These are phyloP conservation scores for Aradophagus sp. DNA, from an alignment of 1,140 invertebrate genomes.

Conservation along the genomic window DNA sequence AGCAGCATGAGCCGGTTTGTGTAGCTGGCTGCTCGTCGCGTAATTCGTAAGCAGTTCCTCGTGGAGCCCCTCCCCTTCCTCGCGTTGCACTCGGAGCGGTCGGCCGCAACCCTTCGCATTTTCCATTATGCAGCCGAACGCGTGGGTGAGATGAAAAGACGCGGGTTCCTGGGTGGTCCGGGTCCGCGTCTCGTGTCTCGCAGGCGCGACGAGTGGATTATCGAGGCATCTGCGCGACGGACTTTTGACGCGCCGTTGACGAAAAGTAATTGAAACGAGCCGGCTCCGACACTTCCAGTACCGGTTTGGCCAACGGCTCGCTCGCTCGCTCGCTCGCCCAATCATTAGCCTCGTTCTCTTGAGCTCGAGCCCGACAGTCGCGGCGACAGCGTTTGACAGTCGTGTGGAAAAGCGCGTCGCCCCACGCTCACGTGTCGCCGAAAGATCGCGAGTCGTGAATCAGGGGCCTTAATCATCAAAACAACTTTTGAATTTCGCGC, in stretches of 20 bases:
- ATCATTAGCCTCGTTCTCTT: slow-evolving; percentile 24
- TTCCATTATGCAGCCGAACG: slow-evolving; percentile 57
- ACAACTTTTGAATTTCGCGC: too few species aligned
- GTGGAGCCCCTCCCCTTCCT: slow-evolving; percentile 26
- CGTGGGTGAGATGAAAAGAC: slow-evolving; percentile 61
- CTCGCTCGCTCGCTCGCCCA: too few species aligned
- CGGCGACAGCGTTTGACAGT: too few species aligned
- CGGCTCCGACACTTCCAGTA: slow-evolving; percentile 15
- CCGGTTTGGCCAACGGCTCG: too few species aligned
- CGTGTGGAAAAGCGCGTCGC: too few species aligned
- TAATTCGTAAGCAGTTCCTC: slow-evolving; percentile 73
- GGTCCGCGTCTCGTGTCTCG: slow-evolving; percentile 22
- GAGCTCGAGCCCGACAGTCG: not conserved
- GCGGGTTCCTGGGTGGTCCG: slow-evolving; percentile 53
- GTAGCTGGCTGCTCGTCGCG: slow-evolving; percentile 63
- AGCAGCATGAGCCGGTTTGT: slow-evolving; percentile 70
- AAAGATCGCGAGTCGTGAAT: too few species aligned
- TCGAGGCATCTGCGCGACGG: slow-evolving; percentile 41
- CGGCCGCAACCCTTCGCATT: slow-evolving; percentile 11
- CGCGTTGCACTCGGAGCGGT: not conserved
- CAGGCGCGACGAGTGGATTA: slow-evolving; percentile 21
- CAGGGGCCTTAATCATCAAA: too few species aligned
- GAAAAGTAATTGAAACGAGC: slow-evolving; percentile 51
- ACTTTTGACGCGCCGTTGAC: slow-evolving; percentile 47
- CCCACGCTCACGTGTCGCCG: too few species aligned